A percentile compares a stretch with the other conserved stretches of the same genome.
phyloP scores from a whole-genome alignment of 2,797 vertebrate genomes.

The Cossypha polioptera region DNA sequence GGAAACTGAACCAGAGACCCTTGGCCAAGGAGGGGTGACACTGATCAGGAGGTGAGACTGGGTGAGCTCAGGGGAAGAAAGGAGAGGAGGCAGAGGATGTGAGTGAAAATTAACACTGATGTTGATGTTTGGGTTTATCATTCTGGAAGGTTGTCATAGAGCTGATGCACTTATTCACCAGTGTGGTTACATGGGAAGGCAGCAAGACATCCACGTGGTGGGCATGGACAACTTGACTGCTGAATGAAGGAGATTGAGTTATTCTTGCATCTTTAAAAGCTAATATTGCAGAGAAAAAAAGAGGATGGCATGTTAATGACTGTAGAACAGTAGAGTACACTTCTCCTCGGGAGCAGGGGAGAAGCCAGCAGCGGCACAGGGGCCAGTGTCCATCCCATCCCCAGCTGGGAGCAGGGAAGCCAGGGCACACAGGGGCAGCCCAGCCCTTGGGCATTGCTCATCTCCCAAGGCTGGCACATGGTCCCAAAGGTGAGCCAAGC shows the following conservation, averaged over 20 bases:
- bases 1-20: not conserved
- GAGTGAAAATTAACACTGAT: not conserved
- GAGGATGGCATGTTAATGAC: not conserved
- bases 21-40: accelerated
- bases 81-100: not conserved
- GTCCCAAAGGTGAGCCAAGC: accelerated
- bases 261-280: not conserved
- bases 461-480: not conserved
- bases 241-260: not conserved
- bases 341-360: not conserved
- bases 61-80: not conserved
- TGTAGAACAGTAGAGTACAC: not conserved
- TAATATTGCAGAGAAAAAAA: not conserved
- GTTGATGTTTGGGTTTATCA: not conserved
- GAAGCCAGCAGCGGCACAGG: not conserved
- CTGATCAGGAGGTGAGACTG: not conserved
- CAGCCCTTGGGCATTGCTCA: not conserved
- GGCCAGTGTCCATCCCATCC: not conserved
- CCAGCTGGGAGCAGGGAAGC: not conserved
- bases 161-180: not conserved
- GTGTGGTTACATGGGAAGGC: not conserved
- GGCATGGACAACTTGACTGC: not conserved
- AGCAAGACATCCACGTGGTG: accelerated
- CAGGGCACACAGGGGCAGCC: accelerated
- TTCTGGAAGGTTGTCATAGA: not conserved